Evolutionary conservation across 2,113 vertebrate species (phyloP), one percentile per base, ranked within the genome.

Genomic region (Hemibagrus wyckioides): DNA sequence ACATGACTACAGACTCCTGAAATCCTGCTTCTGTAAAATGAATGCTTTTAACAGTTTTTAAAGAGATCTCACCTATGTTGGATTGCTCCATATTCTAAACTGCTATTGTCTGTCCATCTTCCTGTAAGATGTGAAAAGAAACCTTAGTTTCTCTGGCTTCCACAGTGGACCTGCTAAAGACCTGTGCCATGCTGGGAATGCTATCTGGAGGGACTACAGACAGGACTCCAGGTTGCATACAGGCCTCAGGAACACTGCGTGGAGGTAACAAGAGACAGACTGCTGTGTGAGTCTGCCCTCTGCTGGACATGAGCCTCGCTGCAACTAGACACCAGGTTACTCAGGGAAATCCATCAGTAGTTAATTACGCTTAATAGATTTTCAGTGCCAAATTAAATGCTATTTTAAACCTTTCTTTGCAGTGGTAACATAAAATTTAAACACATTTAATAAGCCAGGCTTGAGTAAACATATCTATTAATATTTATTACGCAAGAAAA

Each of bases 61-160:
- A 14, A 30, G 23, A 69, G 3, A 41, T 28, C 95, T 96, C 93
- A 96, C 95, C 92, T 71, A 94, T 89, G 75, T 83, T 67, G 84
- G 93, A 41, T 25, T 93, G 92, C 71, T 88, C 91, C 92, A 95
- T 91, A 88, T 94, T 94, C 67, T 33, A 93, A 80, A 95, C 85
- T 41, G 95, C 95, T 92, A 96, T 88, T 84, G 94, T 89, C 59
- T 95, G 94, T n/a, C 91, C 89, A 21, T 95, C 94, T 90, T 92
- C 94, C 92, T 96, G 33, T 50, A 96, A 90, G 92, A 96, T 95
- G 94, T 57, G 86, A 67, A 94, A 87, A 75, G 86, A 91, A 90
- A 91, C 90, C 87, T 94, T 92, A 7, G 92, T 80, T 77, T 76
- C 90, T 39, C 89, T 90, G 75, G 93, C 92, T 59, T 93, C 94